phyloP scores from a whole-genome alignment of 2,888 invertebrate genomes.

The Tinea trinotella region DNA sequence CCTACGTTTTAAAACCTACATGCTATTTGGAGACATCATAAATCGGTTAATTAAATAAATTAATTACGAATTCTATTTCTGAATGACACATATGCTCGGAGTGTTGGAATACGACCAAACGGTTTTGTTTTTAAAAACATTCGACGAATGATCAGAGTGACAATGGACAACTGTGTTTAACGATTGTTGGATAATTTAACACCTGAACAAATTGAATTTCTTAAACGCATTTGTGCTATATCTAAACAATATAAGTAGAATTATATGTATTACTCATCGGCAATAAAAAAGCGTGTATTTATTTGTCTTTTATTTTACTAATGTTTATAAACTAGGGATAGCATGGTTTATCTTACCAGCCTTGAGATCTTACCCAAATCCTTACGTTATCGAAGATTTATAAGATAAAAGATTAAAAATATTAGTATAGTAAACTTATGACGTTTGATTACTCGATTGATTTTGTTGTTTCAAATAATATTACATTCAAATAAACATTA shows the following conservation, averaged over 20 bases:
- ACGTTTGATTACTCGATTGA: constrained; percentile 2
- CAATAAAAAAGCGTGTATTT: neutral
- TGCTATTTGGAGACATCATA: constrained; percentile 5
- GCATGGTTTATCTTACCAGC: neutral
- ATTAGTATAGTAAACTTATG: constrained; percentile 11
- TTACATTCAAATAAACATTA: neutral
- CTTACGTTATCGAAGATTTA: constrained; percentile 16
- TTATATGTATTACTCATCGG: neutral
- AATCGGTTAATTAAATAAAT: constrained; percentile 16
- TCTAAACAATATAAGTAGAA: neutral
- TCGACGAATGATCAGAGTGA: constrained; percentile 16
- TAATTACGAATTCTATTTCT: constrained; percentile 14
- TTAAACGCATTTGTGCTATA: neutral
- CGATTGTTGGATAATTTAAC: neutral
- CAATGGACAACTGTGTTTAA: constrained; percentile 18
- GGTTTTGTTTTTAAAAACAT: constrained; percentile 15
- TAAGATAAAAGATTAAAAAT: constrained; percentile 15
- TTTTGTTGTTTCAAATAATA: neutral
- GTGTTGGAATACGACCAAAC: constrained; percentile 17
- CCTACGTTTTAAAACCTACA: neutral
- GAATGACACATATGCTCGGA: constrained; percentile 5
- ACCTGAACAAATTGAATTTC: constrained; percentile 13
- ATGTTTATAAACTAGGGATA: constrained; percentile 4
- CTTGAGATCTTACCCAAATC: constrained; percentile 11
- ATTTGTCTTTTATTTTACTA: neutral